Evolutionary conservation across 2,113 vertebrate species (phyloP), one percentile per base, ranked within the genome.

Genomic region (Mustela lutreola): DNA sequence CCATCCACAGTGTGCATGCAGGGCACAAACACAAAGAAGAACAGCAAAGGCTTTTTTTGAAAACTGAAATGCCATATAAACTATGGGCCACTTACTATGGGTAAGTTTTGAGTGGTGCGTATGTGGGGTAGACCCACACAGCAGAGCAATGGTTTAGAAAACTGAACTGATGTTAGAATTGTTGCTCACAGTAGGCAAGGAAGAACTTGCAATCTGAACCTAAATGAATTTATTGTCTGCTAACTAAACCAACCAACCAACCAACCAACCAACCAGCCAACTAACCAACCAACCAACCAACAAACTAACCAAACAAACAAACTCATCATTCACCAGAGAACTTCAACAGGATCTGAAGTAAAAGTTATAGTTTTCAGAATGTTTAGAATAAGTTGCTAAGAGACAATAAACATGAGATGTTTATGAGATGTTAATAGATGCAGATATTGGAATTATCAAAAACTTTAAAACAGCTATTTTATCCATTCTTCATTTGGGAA

Each of bases 371-470:
- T 60, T 88, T 36, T 62, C 42, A 80, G 19, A 70, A 83, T 70
- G 33, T 89, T 11, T 75, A 95, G n/a, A 36, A 92, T 79, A 79
- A 92, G 79, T 70, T 78, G 3, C 48, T 65, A 87, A 79, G 48
- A 83, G 9, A 78, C 45, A 94, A 76, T 82, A 78, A 78, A 36
- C 19, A 15, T 48, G 75, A 76, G 42, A 31, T 16, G 12, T 76
- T 48, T 76, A 48, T 16, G 75, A 76, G 26, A 28, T 76, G 42
- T 26, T 76, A 76, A 48, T 4, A 48, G 26, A 87, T 75, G 63
- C 26, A 88, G 11, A 50, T 82, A 76, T 26, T 89, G 12, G 4
- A 92, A 76, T 92, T 76, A 67, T 88, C 45, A 96, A 81, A 94
- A 21, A 45, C 70, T 83, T 58, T 62, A 62, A 94, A 42, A 65